phyloP scores from a whole-genome alignment of 2,797 vertebrate genomes.

The Huso huso region DNA sequence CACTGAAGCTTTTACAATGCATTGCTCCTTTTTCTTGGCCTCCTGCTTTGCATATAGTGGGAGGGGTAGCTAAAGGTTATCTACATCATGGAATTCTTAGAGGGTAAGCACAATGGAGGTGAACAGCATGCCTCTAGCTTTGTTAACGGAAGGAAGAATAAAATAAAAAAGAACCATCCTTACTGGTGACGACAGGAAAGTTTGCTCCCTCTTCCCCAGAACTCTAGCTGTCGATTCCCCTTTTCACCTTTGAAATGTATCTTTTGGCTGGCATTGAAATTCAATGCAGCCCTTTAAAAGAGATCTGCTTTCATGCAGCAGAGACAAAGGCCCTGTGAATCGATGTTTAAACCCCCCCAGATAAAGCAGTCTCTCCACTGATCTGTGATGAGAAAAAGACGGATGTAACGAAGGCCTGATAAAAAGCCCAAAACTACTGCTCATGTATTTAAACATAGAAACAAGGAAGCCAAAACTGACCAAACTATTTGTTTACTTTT shows the following conservation, averaged over 20 bases:
- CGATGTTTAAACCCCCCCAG: not conserved
- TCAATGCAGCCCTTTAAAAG: conserved; percentile 34
- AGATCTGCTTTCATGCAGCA: conserved; percentile 37
- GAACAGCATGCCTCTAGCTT: conserved; percentile 32
- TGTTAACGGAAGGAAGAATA: conserved; percentile 20
- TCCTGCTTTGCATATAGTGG: conserved; percentile 51
- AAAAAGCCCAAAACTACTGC: too few relatives aligned
- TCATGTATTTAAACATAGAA: too few relatives aligned
- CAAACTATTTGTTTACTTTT: too few relatives aligned
- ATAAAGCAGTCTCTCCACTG: too few relatives aligned
- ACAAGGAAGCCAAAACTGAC: too few relatives aligned
- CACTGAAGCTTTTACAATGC: conserved; percentile 38
- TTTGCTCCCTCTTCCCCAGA: conserved; percentile 20
- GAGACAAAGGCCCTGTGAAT: conserved; percentile 31
- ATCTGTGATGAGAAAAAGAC: too few relatives aligned
- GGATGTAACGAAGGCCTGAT: too few relatives aligned
- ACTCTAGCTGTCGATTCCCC: conserved; percentile 11
- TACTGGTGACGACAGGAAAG: conserved; percentile 13
- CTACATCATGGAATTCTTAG: conserved; percentile 51
- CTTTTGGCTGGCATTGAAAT: conserved; percentile 36
- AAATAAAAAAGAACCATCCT: not conserved
- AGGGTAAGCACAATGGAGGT: conserved; percentile 33
- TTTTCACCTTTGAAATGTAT: conserved; percentile 39
- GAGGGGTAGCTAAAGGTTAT: conserved; percentile 51
- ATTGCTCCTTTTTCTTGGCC: conserved; percentile 55